Percentiles rank a stretch among this genome's conserved stretches.
Conservation (phyloP, 2,113 vertebrate species). For the Ancistrus triradiatus region DNA sequence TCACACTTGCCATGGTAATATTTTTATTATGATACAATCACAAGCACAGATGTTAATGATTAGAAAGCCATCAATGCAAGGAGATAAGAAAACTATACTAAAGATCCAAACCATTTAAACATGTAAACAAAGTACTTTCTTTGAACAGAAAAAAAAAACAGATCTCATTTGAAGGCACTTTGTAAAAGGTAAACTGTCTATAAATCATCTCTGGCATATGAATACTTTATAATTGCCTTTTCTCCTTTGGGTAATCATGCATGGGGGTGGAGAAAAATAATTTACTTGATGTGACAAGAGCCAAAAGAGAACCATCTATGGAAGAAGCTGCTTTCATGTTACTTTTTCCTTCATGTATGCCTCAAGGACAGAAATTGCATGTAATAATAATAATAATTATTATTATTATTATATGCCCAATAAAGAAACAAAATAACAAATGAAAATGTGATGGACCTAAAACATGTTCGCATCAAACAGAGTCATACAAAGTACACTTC, state of each 20-base stretch:
- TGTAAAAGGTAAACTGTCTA: constrained; percentile 35
- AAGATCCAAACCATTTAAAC: constrained; percentile 3
- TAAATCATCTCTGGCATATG: constrained; percentile 23
- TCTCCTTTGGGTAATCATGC: constrained; percentile 25
- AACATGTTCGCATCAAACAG: constrained; percentile 41
- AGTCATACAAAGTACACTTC: constrained; percentile 58
- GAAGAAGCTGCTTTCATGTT: too few species aligned
- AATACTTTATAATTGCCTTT: constrained; percentile 16
- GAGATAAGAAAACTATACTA: not conserved
- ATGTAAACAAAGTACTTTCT: not conserved
- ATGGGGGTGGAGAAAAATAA: constrained; percentile 1
- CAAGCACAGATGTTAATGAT: constrained; percentile 18
- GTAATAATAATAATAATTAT: too few species aligned
- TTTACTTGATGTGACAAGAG: not conserved
- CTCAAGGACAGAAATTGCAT: constrained; percentile 13
- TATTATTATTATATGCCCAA: not conserved
- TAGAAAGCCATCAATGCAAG: constrained; percentile 21
- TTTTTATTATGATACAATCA: constrained; percentile 31
- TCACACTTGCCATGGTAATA: not conserved
- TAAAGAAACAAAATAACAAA: constrained; percentile 1
- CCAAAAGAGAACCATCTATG: too few species aligned
- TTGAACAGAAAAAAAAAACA: not conserved
- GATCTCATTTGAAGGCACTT: constrained; percentile 9
- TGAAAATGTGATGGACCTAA: too few species aligned
- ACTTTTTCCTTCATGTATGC: not conserved